phyloP scores from a whole-genome alignment of 2,797 vertebrate species.

The Dipus sagitta region DNA sequence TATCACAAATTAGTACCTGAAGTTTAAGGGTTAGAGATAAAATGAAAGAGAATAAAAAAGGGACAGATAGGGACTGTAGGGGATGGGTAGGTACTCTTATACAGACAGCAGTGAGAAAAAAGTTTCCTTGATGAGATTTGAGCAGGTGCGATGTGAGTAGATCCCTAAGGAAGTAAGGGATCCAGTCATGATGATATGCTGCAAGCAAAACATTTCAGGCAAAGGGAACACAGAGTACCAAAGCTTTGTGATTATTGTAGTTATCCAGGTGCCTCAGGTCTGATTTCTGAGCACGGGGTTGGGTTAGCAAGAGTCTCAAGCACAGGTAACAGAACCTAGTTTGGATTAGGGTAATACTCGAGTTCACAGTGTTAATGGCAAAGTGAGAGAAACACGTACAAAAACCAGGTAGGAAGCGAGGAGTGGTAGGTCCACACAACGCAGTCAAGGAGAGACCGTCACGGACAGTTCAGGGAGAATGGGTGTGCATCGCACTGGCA shows the following conservation, averaged over 20 bases:
- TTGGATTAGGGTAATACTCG: background rate
- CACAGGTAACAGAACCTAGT: background rate
- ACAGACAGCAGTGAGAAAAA: background rate
- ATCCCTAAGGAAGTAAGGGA: slow-evolving; percentile 7
- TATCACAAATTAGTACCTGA: background rate
- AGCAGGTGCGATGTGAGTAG: slow-evolving; percentile 26
- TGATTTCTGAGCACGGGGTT: background rate
- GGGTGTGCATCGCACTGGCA: background rate
- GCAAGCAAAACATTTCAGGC: slow-evolving; percentile 31
- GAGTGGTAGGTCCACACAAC: background rate
- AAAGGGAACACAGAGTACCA: background rate
- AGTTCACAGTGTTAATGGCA: background rate
- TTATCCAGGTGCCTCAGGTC: background rate
- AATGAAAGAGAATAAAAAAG: background rate
- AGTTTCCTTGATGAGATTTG: background rate
- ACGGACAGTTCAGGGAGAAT: background rate
- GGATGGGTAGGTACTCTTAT: background rate
- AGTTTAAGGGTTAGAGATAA: background rate
- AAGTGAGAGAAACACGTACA: background rate
- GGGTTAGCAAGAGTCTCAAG: background rate
- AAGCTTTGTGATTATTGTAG: background rate
- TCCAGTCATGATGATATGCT: background rate
- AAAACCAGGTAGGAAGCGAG: background rate
- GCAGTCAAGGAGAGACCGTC: background rate
- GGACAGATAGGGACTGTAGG: background rate